Base-by-base conservation (phyloP, 2,888 invertebrate genomes). In the Dusona sp. region DNA sequence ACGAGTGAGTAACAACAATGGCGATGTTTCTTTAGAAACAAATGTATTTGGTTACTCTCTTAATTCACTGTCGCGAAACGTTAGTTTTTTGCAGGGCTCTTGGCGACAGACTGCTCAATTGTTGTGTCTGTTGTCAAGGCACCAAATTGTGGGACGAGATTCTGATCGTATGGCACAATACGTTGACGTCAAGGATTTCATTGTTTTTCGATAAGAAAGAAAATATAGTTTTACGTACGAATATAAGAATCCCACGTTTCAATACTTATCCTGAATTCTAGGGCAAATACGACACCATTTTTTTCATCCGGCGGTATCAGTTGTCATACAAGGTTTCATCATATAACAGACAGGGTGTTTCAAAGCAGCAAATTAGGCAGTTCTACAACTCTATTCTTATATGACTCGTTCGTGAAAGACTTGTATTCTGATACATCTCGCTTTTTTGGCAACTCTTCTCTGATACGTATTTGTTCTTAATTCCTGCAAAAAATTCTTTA, bases 111-210 rank as follows among this genome's bases (percentile, higher is more conserved):
- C 29, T 61, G 29, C 4, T 29, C 29, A 61, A 16, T 29, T 29
- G 61, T 61, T 61, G 61, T 61, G 61, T 29, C 61, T 38, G 36
- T 75, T 29, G 42, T 64, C 22, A 75, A 42, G 42, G 61, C 38
- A 42, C 25, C 42, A 19, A 36, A 64, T 67, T 6, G 67, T 22
- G 67, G 67, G 25, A 61, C 29, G 29, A 29, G 57, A 61, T 61
- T 29, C 29, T 6, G 61, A 61, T 61, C 11, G 29, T 29, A 61
- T 61, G 61, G 16, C 29, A 29, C 61, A 29, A 61, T 16, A 16
- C 29, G 16, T 61, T 61, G 61, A 61, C 61, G 61, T 61, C 61
- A 61, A 61, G 25, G 61, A 29, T 61, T 61, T 61, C 29, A 61
- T 61, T 61, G 61, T 29, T 61, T 61, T 29, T 61, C 61, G 61